phyloP scores from a whole-genome alignment of 1,140 invertebrate genomes.

The Scaptomyza pallida region DNA sequence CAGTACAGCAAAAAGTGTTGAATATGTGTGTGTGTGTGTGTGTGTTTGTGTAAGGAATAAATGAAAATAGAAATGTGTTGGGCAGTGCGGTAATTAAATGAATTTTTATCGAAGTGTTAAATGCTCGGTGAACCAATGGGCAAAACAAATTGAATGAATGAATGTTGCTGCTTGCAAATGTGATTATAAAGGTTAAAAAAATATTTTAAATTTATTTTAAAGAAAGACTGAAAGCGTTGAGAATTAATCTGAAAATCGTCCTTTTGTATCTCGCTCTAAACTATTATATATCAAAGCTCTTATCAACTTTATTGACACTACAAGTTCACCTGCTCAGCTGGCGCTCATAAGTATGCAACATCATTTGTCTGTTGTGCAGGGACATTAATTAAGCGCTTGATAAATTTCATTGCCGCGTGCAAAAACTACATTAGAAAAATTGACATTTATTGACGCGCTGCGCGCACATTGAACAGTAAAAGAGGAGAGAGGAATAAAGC shows the following conservation, averaged over 20 bases:
- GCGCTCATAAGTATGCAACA: conserved; percentile 19
- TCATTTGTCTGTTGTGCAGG: conserved; percentile 16
- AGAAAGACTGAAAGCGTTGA: background rate
- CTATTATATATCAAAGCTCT: background rate
- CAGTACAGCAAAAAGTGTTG: conserved; percentile 60
- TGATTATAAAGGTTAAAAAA: conserved; percentile 6
- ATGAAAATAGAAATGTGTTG: conserved; percentile 66
- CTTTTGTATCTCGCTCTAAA: background rate
- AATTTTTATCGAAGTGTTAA: conserved; percentile 35
- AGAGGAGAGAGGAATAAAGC: conserved; percentile 27
- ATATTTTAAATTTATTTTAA: background rate
- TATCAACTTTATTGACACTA: background rate
- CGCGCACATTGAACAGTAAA: conserved; percentile 24
- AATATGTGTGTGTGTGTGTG: too few relatives aligned
- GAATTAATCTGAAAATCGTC: too few relatives aligned
- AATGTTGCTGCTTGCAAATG: conserved; percentile 7
- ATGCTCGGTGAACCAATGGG: conserved; percentile 16
- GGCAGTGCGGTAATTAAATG: conserved; percentile 59
- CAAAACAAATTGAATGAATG: conserved; percentile 30
- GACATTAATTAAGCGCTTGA: conserved; percentile 71
- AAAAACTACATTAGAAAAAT: conserved; percentile 73
- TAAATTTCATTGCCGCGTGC: conserved; percentile 72
- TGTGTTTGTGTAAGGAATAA: conserved; percentile 46
- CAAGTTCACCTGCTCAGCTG: conserved; percentile 3
- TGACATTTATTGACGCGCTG: conserved; percentile 65